A percentile compares a stretch with the other conserved stretches of the same genome.
Conservation (phyloP, 2,113 vertebrate genomes). For the Hemichromis elongatus region DNA sequence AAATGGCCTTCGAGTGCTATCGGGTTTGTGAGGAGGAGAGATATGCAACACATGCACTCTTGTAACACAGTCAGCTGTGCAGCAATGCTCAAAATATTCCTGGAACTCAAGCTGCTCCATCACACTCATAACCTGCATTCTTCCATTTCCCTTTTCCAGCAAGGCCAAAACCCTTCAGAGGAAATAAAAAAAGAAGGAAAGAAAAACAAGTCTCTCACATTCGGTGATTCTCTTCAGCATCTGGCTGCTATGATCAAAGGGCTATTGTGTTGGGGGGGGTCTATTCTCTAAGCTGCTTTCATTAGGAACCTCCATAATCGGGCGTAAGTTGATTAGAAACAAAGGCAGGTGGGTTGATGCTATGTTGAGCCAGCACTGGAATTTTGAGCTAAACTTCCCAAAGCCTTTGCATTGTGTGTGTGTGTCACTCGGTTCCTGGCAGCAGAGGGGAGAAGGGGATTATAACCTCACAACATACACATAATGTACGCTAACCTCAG, state of each 20-base stretch:
- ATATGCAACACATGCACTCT: slow-evolving; percentile 7
- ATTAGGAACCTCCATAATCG: slow-evolving; percentile 32
- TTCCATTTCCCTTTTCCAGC: slow-evolving; percentile 41
- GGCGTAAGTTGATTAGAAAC: slow-evolving; percentile 58
- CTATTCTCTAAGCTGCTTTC: slow-evolving; percentile 46
- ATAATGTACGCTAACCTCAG: background rate
- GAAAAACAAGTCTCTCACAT: background rate
- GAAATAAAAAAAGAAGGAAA: background rate
- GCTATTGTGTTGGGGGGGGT: slow-evolving; percentile 29
- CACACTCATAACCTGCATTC: slow-evolving; percentile 43
- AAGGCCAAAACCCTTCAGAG: background rate
- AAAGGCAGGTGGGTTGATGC: slow-evolving; percentile 42
- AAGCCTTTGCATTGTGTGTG: slow-evolving; percentile 46
- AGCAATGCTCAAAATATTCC: slow-evolving; percentile 27
- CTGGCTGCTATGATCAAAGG: slow-evolving; percentile 14
- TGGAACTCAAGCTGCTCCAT: slow-evolving; percentile 35
- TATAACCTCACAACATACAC: slow-evolving; percentile 9
- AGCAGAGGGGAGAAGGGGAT: background rate
- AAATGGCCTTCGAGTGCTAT: background rate
- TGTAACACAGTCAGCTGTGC: background rate
- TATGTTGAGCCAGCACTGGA: slow-evolving; percentile 38
- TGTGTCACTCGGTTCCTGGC: slow-evolving; percentile 45
- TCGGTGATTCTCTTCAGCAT: slow-evolving; percentile 5
- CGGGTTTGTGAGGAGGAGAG: background rate
- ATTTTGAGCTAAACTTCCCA: slow-evolving; percentile 35